A percentile compares a stretch with the other conserved stretches of the same genome.
Conservation (phyloP, 2,888 invertebrate species). For the Andrena camellia region DNA sequence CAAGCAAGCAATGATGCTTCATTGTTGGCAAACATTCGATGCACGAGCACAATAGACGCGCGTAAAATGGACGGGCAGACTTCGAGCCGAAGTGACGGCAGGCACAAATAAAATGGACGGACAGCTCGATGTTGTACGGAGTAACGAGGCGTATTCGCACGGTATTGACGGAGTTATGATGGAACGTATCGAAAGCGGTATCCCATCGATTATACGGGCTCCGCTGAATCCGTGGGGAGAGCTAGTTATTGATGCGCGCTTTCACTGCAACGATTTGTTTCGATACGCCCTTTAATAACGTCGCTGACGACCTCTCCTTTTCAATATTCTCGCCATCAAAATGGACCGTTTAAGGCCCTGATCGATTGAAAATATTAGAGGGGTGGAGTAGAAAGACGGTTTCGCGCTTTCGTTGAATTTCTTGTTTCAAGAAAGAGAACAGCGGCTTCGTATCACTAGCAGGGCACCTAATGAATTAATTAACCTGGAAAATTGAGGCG, state of each 20-base stretch:
- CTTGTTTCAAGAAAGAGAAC: constrained; percentile 2
- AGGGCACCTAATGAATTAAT: neutral
- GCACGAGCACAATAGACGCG: constrained; percentile 8
- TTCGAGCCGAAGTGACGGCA: constrained; percentile 4
- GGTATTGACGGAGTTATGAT: constrained; percentile 62
- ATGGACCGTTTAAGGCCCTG: neutral
- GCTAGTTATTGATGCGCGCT: constrained; percentile 51
- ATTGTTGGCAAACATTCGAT: constrained; percentile 13
- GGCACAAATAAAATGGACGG: constrained; percentile 47
- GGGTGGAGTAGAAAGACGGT: neutral
- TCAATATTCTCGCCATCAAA: neutral
- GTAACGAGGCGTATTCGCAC: constrained; percentile 57
- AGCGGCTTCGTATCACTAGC: neutral
- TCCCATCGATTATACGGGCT: constrained; percentile 61
- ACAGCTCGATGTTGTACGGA: constrained; percentile 41
- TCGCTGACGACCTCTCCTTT: neutral
- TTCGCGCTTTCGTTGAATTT: neutral
- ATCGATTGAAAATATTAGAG: neutral
- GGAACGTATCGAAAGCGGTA: constrained; percentile 57
- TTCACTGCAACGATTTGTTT: constrained; percentile 53
- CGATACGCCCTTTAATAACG: constrained; percentile 27
- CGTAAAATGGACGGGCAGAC: neutral
- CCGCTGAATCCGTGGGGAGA: constrained; percentile 48
- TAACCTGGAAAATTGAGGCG: neutral
- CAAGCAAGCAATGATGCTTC: neutral